Percentiles rank a stretch among this genome's conserved stretches.
Evolutionary conservation across 2,797 vertebrate species (phyloP).

Genomic region (Sebastes dallii): DNA sequence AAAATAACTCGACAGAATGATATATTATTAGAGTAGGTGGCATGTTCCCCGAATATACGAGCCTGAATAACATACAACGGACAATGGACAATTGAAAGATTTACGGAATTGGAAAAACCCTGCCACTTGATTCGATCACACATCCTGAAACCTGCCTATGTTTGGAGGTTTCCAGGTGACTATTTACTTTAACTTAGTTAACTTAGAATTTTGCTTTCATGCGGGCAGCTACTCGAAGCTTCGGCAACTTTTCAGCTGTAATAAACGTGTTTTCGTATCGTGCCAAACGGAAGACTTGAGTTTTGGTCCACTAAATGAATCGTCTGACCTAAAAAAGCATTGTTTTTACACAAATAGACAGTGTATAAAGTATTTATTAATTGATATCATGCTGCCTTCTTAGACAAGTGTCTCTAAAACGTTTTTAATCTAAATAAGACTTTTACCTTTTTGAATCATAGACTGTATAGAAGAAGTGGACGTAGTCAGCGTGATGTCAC

Average conservation of each 20-base stretch:
- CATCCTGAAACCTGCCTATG: not conserved
- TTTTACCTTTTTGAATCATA: not conserved
- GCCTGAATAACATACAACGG: not conserved
- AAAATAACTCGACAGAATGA: conserved; percentile 7
- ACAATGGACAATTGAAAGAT: not conserved
- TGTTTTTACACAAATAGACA: not conserved
- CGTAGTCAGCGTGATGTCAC: too few relatives aligned
- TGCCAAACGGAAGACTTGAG: not conserved
- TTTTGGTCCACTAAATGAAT: not conserved
- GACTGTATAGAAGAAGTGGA: too few relatives aligned
- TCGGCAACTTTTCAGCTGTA: not conserved
- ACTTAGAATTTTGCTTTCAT: not conserved
- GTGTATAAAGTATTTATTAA: not conserved
- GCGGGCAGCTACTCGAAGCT: not conserved
- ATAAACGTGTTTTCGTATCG: not conserved
- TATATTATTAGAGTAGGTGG: not conserved
- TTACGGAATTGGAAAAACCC: not conserved
- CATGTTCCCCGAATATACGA: conserved; percentile 1
- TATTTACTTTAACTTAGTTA: not conserved
- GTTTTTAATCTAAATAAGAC: not conserved
- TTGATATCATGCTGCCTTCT: not conserved
- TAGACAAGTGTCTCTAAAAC: not conserved
- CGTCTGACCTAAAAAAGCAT: not conserved
- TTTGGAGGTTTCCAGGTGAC: not conserved
- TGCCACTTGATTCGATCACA: not conserved